Evolutionary conservation across 2,113 vertebrate species (phyloP), one percentile per base, ranked within the genome.

Genomic region (Elachura formosa): DNA sequence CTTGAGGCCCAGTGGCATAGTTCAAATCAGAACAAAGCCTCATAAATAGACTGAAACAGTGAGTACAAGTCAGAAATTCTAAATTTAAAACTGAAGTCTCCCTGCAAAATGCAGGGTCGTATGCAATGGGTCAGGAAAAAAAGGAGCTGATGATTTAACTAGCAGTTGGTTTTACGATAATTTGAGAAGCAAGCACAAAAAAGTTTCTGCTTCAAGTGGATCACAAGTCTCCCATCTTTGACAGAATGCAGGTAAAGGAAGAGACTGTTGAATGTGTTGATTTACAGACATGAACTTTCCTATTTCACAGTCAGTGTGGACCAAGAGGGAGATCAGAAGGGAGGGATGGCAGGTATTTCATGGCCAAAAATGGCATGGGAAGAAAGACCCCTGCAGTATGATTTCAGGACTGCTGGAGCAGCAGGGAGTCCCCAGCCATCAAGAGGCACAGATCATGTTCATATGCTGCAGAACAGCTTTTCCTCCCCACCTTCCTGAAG

Each of bases 381-480:
- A 49, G 41, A 52, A 71, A 72, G 13, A 36, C 6, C 5, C 16
- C 5, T n/a, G 36, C 41, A 61, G 12, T 1, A 0, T 33, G 34
- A 61, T 49, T 41, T 41, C 46, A 68, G 41, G 28, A 36, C 34
- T 4, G 2, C 59, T 75, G 52, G 51, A 83, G 28, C 40, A 84
- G 36, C 12, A 6, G 0, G 0, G 20, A 23, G 33, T 6, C 20
- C 67, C 28, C 34, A 17, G 1, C 17, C 38, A 62, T 36, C 41
- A 62, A 24, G 29, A 52, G 12, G 4, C 16, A 31, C 10, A 49
- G 69, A 68, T 11, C 20, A 11, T 5, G 12, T 22, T 31, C 49
- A 45, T 24, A 16, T 3, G 3, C 19, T 62, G 54, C 20, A 63
- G 34, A 69, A 74, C 1, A 5, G 19, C 29, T 46, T 79, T 75